Evolutionary conservation across 2,797 vertebrate genomes (phyloP), one percentile per base, ranked within the genome.

Genomic region (Lindbergichthys nudifrons): DNA sequence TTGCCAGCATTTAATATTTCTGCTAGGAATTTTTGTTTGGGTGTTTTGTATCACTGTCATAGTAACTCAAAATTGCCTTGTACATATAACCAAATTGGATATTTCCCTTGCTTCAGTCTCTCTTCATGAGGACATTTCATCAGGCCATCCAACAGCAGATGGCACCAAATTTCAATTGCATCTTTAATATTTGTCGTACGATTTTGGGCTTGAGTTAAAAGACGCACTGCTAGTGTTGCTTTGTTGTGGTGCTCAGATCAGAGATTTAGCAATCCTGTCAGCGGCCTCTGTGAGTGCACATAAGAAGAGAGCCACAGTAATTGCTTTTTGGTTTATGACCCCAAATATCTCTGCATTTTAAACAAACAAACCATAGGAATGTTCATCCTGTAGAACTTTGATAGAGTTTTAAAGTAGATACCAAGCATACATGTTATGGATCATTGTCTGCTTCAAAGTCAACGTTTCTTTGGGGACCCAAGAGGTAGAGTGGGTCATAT

Each of bases 271-370:
- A 73, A 68, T 70, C 72, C 72, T 47, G 56, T 64, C 65, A 68
- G 66, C 56, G 50, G 66, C 43, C 41, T 73, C 66, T 75, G 41
- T 42, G 50, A 65, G 47, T 48, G 43, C 69, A 58, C 73, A 80
- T 66, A 58, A 80, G 71, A 61, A 46, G 69, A 63, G 62, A 71
- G 65, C 32, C 48, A 19, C 56, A 53, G 59, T 83, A 79, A 85
- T 80, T 82, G 69, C 68, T 77, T 78, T 71, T 82, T 62, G 70
- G 52, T 77, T 75, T 70, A 57, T 61, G 79, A 70, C 68, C 65
- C 50, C 46, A 60, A 68, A 73, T 73, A 69, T 73, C 63, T 77
- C 19, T 56, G 59, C 42, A 26, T 57, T 73, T 57, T 65, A 67
- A 53, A 14, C 39, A 30, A 66, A 73, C 52, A 66, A 79, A 73